A percentile compares a stretch with the other conserved stretches of the same genome.
Evolutionary conservation across 2,797 vertebrate genomes (phyloP).

Genomic region (Hyperoplus immaculatus): DNA sequence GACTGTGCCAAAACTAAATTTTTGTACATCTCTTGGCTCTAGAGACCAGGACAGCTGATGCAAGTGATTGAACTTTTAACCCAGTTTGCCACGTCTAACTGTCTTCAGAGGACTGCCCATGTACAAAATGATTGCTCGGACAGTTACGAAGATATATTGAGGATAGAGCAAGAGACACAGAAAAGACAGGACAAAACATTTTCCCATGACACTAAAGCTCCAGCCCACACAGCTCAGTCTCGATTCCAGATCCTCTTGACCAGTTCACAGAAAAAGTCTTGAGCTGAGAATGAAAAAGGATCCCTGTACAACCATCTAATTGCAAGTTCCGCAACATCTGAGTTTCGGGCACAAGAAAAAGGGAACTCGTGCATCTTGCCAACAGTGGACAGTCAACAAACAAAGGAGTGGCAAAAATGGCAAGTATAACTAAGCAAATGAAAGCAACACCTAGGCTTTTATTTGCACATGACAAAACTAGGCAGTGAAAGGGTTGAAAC

Average conservation of each 20-base stretch:
- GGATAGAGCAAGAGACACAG: constrained; percentile 38
- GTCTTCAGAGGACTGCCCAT: not conserved
- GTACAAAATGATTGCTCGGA: constrained; percentile 30
- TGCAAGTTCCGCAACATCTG: constrained; percentile 74
- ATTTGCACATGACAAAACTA: constrained; percentile 18
- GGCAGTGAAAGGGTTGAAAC: not conserved
- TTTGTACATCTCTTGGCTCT: not conserved
- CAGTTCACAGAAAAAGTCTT: constrained; percentile 75
- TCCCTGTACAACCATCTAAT: constrained; percentile 77
- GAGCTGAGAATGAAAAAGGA: constrained; percentile 73
- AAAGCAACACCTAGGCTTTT: constrained; percentile 20
- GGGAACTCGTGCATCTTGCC: constrained; percentile 55
- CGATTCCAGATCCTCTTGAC: constrained; percentile 73
- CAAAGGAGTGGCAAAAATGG: constrained; percentile 18
- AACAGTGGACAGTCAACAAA: constrained; percentile 33
- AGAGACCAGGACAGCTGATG: not conserved
- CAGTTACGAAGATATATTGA: constrained; percentile 33
- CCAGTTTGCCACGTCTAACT: constrained; percentile 38
- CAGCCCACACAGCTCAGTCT: constrained; percentile 73
- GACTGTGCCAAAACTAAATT: not conserved
- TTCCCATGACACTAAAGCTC: constrained; percentile 79
- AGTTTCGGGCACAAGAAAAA: constrained; percentile 55
- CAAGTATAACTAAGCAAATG: constrained; percentile 9
- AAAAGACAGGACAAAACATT: constrained; percentile 56
- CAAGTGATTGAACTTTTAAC: not conserved